Conservation (phyloP, 2,888 invertebrate genomes). For the Altica lythri region DNA sequence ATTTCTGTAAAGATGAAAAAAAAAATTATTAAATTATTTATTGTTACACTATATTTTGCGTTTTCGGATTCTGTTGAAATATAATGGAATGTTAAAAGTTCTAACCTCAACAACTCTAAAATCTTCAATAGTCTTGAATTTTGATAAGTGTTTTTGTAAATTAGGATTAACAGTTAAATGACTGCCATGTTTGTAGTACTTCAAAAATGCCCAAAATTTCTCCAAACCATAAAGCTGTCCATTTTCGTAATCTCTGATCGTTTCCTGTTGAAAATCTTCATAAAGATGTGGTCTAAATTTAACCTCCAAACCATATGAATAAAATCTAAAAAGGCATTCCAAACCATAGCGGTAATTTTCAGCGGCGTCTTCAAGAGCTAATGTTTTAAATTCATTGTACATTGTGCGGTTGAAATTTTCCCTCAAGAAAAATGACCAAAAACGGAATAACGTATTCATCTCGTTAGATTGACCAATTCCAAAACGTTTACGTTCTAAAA, state of each 20-base stretch:
- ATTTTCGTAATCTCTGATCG: slow-evolving; percentile 84
- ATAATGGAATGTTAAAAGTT: too few species aligned
- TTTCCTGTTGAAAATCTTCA: slow-evolving; percentile 94
- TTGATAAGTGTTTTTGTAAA: slow-evolving; percentile 72
- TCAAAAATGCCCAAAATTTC: slow-evolving; percentile 99
- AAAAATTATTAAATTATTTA: slow-evolving; percentile 2
- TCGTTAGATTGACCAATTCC: slow-evolving; percentile 96
- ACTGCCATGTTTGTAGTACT: slow-evolving; percentile 86
- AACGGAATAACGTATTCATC: slow-evolving; percentile 99
- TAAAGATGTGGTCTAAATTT: slow-evolving; percentile 95
- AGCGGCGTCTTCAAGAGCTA: slow-evolving; percentile 93
- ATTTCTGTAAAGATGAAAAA: not conserved
- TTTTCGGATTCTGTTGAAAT: too few species aligned
- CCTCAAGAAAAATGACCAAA: slow-evolving; percentile 99
- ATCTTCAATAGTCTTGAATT: slow-evolving; percentile 88
- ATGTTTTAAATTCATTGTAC: slow-evolving; percentile 92
- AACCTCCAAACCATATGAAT: slow-evolving; percentile 95
- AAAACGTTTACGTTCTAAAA: slow-evolving; percentile 85
- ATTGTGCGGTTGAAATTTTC: slow-evolving; percentile 98
- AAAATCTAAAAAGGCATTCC: slow-evolving; percentile 94
- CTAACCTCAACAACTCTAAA: slow-evolving; percentile 79
- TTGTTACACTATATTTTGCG: too few species aligned
- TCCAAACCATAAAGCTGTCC: slow-evolving; percentile 97
- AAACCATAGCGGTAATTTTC: slow-evolving; percentile 86
- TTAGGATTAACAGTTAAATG: slow-evolving; percentile 76